Conservation (phyloP, 2,797 vertebrate genomes). For the Xenopus petersii region DNA sequence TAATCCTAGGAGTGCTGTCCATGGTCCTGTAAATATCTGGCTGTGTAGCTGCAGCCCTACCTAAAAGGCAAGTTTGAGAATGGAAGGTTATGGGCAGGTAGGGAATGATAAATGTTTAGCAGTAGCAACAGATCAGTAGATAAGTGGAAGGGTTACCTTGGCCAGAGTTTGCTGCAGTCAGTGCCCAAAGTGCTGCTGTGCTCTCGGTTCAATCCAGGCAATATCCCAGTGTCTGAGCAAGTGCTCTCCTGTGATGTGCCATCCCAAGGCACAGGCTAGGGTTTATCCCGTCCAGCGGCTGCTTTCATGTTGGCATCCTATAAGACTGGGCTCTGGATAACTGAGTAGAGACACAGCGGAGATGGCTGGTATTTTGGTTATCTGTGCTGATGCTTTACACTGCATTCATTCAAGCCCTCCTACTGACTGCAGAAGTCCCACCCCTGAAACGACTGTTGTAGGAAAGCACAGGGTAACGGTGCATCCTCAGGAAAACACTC, state of each 20-base stretch:
- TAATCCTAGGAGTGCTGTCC: too few relatives aligned
- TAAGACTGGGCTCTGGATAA: slow-evolving; percentile 4
- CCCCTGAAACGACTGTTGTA: slow-evolving; percentile 67
- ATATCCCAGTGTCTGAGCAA: not conserved
- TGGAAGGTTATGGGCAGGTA: too few relatives aligned
- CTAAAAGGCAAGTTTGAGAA: too few relatives aligned
- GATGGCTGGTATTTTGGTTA: slow-evolving; percentile 13
- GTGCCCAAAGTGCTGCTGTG: slow-evolving; percentile 35
- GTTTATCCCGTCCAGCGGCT: not conserved
- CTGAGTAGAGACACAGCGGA: slow-evolving; percentile 12
- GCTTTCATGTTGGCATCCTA: slow-evolving; percentile 18
- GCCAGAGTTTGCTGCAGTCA: slow-evolving; percentile 46
- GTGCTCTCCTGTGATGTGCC: slow-evolving; percentile 11
- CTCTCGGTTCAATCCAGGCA: slow-evolving; percentile 19
- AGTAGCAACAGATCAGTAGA: not conserved
- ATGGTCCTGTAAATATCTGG: too few relatives aligned
- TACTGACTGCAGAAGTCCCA: slow-evolving; percentile 64
- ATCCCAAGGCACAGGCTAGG: slow-evolving; percentile 8
- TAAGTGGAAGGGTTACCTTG: slow-evolving; percentile 37
- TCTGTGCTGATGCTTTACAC: slow-evolving; percentile 22
- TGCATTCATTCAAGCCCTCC: slow-evolving; percentile 54
- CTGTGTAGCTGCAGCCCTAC: too few relatives aligned
- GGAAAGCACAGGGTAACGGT: slow-evolving; percentile 24
- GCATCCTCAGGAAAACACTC: slow-evolving; percentile 29
- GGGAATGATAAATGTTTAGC: too few relatives aligned